Base-by-base conservation (phyloP, 2,888 invertebrate species). In the Phania funesta region DNA sequence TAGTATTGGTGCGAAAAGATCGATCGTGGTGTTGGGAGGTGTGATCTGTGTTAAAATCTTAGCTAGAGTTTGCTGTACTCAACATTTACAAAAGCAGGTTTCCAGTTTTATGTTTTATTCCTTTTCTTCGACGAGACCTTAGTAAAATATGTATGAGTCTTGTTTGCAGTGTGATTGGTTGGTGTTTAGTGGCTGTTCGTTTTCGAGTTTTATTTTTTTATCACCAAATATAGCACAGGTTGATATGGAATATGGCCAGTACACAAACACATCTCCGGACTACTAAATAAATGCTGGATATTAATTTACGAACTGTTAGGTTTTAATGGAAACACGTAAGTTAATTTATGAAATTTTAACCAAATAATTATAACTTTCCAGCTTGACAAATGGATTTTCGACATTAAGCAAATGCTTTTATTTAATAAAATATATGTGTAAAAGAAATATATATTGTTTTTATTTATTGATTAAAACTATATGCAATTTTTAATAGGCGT, bases 21-120 rank as follows among this genome's bases (percentile, higher is more conserved):
- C 35, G 67, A 13, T 71, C 48, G 18, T 71, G 81, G 70, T 75
- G 74, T 78, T 68, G 54, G 29, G 46, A 60, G 16, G 65, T 71
- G 60, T 67, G 22, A 64, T 64, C 54, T 56, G 22, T 64, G 3
- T 74, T 64, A 65, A n/a, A 50, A 64, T 78, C 58, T 78, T 78
- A 75, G 82, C 82, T 78, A 78, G 74, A 82, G 70, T 78, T 75
- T 75, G 74, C 77, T 64, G 82, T 60, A 9, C 35, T 44, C 64
- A 58, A 64, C 58, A 65, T 81, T 77, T 73, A 52, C 46, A 32
- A 44, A 64, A 54, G 78, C 78, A 78, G 82, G 65, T 70, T 75
- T 75, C 65, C 82, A 78, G 82, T 82, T 82, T 75, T 75, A 41
- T 38, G 22, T 44, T 58, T 16, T 50, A 56, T 60, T 50, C 44